Percentiles rank a stretch among this genome's conserved stretches.
Evolutionary conservation across 2,888 invertebrate species (phyloP).

Genomic region (Volucella zonaria): DNA sequence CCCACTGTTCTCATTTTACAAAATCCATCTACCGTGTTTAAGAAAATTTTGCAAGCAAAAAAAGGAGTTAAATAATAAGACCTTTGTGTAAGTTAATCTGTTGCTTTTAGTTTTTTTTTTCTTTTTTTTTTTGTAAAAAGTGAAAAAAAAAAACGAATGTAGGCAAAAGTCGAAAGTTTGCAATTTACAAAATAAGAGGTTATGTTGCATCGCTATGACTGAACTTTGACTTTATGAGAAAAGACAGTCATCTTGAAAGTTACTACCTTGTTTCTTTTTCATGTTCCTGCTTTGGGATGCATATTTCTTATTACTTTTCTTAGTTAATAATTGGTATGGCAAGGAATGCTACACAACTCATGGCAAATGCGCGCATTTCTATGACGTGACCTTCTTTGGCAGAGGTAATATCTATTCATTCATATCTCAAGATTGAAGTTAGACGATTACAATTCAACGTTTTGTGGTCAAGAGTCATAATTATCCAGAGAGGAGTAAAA

Average conservation of each 20-base stretch:
- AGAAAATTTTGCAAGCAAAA: not conserved
- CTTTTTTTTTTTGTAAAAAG: not conserved
- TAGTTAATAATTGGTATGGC: conserved; percentile 69
- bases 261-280: conserved; percentile 51
- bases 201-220: conserved; percentile 56
- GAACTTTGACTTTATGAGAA: conserved; percentile 70
- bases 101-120: not conserved
- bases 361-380: conserved; percentile 32
- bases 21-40: not conserved
- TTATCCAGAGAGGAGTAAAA: conserved; percentile 32
- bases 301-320: conserved; percentile 63
- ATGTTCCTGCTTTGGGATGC: conserved; percentile 49
- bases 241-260: conserved; percentile 70
- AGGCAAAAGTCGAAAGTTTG: conserved; percentile 68
- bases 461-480: conserved; percentile 65
- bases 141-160: conserved; percentile 35
- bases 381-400: conserved; percentile 67
- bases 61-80: not conserved
- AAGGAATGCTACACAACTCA: conserved; percentile 57
- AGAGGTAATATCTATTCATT: conserved; percentile 69
- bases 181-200: conserved; percentile 68
- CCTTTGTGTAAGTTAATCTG: conserved; percentile 11
- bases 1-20: not conserved
- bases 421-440: conserved; percentile 64
- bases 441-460: conserved; percentile 60